Base-by-base conservation (phyloP, 2,113 vertebrate genomes). In the Vanacampus margaritifer region DNA sequence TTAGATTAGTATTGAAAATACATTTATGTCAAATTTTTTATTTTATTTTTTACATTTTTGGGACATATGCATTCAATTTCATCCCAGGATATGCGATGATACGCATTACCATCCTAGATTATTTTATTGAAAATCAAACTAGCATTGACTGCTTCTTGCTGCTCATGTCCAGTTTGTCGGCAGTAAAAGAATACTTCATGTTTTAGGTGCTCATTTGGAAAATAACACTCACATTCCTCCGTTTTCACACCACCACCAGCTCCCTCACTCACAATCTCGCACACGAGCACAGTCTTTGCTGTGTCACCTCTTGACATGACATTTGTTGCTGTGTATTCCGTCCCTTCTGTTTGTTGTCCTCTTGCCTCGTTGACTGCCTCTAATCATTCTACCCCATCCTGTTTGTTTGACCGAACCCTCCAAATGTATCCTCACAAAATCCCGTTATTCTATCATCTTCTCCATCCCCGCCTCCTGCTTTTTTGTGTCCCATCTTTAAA, bases 271-370 rank as follows among this genome's bases (percentile, higher is more conserved):
- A 35, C 54, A 74, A 70, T 68, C 62, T 79, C 79, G 64, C 28
- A 58, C 73, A 80, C 74, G 64, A 67, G 58, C 53, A 43, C 14
- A 68, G 69, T 72, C 70, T 24, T 69, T 39, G 68, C 67, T 39
- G 63, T 26, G 76, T 76, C 80, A 78, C 83, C 85, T 89, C 80
- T 82, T 81, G 82, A 80, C 79, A 74, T 37, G 68, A 71, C 79
- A 74, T 85, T 85, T 89, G 86, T 88, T 85, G 74, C 80, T 72
- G 78, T 71, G 43, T 79, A 74, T 88, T 87, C 82, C 78, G 80
- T 85, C 81, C 81, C 84, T 81, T 83, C 81, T 87, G 82, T 83
- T 85, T 84, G 81, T 84, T 83, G 76, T 75, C 76, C 72, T 84
- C 69, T 80, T 82, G 79, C 78, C 78, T 78, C 69, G 67, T 76